Base-by-base conservation (phyloP, 1,140 invertebrate species). In the Dysdera silvatica region DNA sequence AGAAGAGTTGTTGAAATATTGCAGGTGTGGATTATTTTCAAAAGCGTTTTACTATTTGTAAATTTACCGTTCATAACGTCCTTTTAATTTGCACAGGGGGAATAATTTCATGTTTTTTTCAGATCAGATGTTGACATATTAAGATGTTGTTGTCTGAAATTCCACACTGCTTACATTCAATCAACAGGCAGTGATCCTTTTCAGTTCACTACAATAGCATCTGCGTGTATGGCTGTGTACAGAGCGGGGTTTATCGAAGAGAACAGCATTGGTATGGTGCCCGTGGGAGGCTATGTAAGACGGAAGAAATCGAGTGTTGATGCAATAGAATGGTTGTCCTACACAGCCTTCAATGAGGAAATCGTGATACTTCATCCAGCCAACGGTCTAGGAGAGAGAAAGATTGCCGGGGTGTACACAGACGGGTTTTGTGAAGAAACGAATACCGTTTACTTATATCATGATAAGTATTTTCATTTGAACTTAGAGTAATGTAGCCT, bases 181-280 rank as follows among this genome's bases (percentile, higher is more conserved):
- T 41, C 24, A 18, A 20, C 35, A 4, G 18, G 24, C n/a, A 32
- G 63, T 2, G 45, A 65, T 48, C 61, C 61, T 16, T 64, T 65
- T 32, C 28, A n/a, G 24, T 23, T 14, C 28, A 32, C 26, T 7
- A 65, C 63, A n/a, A 37, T 64, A 26, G 35, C 63, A 14, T 47
- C 49, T 29, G 33, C 16, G 14, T 67, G 66, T n/a, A 59, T 53
- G 23, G 49, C 24, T 28, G 16, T 58, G 2, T 65, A 52, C 26
- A 26, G 58, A 31, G 24, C 8, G 2, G 20, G 59, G 3, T 26
- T 31, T 47, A 41, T 67, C 0, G 10, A 28, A 12, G 24, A 28
- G 28, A 41, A 65, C 7, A 51, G 12, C 10, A 67, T 67, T 29
- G 55, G 43, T 26, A 59, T 67, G 14, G 41, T 67, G 1, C 66